Percentiles rank a stretch among this genome's conserved stretches.
Evolutionary conservation across 2,797 vertebrate genomes (phyloP).

Genomic region (Anas capensis): DNA sequence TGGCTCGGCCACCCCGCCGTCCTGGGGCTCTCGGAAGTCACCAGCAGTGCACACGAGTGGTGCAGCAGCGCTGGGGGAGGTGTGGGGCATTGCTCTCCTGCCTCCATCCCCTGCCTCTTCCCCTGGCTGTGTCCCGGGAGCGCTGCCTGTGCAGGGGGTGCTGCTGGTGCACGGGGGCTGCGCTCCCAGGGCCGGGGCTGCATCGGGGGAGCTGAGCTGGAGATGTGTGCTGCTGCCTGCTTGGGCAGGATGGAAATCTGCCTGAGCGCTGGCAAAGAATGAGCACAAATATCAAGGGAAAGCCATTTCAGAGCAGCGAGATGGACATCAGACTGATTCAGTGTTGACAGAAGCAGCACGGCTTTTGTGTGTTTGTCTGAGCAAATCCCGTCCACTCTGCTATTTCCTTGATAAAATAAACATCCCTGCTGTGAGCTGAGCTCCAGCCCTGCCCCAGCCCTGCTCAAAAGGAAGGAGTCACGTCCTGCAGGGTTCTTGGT

Average conservation of each 20-base stretch:
- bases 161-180: neutral
- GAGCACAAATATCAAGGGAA: neutral
- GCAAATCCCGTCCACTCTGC: neutral
- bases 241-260: neutral
- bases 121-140: neutral
- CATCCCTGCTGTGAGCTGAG: neutral
- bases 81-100: too few relatives aligned
- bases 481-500: neutral
- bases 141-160: neutral
- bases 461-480: neutral
- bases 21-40: neutral
- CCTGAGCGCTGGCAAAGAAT: neutral
- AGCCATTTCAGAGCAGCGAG: too few relatives aligned
- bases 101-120: neutral
- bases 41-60: neutral
- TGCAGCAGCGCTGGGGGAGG: neutral
- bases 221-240: neutral
- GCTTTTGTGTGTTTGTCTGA: neutral
- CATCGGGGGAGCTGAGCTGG: rapidly evolving
- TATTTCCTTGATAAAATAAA: neutral
- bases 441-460: neutral
- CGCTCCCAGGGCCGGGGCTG: neutral
- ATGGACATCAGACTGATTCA: neutral
- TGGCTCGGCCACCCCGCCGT: too few relatives aligned
- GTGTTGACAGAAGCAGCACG: neutral